phyloP scores from a whole-genome alignment of 2,113 vertebrate species.

The Aplodontia rufa region DNA sequence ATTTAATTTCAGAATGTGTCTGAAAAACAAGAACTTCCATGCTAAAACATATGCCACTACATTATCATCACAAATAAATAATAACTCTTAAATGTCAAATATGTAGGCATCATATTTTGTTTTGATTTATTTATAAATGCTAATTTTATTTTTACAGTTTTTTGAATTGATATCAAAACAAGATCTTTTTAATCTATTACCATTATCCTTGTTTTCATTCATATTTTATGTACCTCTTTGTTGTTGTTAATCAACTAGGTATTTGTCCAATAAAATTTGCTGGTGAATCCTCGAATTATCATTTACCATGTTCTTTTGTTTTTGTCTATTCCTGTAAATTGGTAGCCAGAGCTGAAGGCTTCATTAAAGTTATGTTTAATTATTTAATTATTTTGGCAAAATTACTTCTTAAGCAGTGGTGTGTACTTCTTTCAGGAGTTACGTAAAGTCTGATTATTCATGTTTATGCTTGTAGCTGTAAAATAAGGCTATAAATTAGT shows the following conservation, averaged over 20 bases:
- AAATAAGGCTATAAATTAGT: background rate
- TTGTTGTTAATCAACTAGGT: background rate
- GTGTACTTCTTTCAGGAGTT: background rate
- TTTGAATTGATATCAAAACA: background rate
- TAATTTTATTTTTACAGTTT: slow-evolving; percentile 15
- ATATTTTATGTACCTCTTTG: background rate
- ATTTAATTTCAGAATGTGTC: background rate
- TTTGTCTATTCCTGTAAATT: background rate
- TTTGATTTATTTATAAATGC: background rate
- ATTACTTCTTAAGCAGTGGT: background rate
- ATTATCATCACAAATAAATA: background rate
- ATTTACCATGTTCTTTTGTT: background rate
- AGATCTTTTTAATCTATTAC: background rate
- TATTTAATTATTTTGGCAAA: background rate
- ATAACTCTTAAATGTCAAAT: background rate
- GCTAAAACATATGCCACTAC: background rate
- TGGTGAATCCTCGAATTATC: background rate
- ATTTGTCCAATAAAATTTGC: background rate
- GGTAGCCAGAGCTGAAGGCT: background rate
- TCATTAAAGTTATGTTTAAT: slow-evolving; percentile 2
- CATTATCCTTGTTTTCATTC: background rate
- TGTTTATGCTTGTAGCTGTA: background rate
- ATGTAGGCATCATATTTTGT: background rate
- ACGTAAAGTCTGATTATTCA: background rate
- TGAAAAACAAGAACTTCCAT: background rate